phyloP scores from a whole-genome alignment of 30 jellyfish, hydroid and myxozoan species.

The Nemopilema nomurai region DNA sequence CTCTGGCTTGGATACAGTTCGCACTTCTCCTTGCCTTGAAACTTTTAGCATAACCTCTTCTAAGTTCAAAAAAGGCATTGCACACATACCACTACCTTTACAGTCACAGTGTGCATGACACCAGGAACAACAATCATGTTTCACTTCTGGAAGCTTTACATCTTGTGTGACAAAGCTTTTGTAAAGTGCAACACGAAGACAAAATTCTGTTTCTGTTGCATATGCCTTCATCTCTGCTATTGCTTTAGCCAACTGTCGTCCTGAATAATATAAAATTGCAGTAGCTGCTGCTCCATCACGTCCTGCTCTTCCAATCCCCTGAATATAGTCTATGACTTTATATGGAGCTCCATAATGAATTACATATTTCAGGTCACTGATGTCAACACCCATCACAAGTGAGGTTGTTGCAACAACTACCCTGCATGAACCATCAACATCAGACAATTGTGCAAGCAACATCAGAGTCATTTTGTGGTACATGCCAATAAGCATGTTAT shows the following conservation, averaged over 20 bases:
- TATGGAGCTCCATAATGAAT: constrained; percentile 13
- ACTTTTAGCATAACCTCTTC: background rate
- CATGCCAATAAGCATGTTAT: constrained; percentile 18
- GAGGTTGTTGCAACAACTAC: constrained; percentile 34
- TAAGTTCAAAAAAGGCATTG: background rate
- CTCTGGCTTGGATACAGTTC: background rate
- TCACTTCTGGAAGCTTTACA: constrained; percentile 12
- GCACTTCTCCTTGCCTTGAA: constrained; percentile 3
- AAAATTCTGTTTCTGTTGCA: background rate
- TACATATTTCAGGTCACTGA: constrained; percentile 5
- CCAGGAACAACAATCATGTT: constrained; percentile 8
- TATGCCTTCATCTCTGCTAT: constrained; percentile 19
- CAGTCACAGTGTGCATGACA: constrained; percentile 14
- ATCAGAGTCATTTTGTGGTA: constrained; percentile 8
- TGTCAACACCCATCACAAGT: constrained; percentile 30
- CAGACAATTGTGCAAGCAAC: constrained; percentile 9
- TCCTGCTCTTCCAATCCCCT: constrained; percentile 45
- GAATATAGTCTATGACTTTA: constrained; percentile 22
- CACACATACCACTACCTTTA: constrained; percentile 14
- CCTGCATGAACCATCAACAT: constrained; percentile 30
- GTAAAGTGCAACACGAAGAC: constrained; percentile 4
- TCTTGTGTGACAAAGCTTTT: constrained; percentile 10
- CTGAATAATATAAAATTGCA: background rate
- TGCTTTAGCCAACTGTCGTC: constrained; percentile 13
- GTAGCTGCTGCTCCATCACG: background rate